Evolutionary conservation across 1,140 invertebrate species (phyloP), one percentile per base, ranked within the genome.

Genomic region (Pollicipes pollicipes): DNA sequence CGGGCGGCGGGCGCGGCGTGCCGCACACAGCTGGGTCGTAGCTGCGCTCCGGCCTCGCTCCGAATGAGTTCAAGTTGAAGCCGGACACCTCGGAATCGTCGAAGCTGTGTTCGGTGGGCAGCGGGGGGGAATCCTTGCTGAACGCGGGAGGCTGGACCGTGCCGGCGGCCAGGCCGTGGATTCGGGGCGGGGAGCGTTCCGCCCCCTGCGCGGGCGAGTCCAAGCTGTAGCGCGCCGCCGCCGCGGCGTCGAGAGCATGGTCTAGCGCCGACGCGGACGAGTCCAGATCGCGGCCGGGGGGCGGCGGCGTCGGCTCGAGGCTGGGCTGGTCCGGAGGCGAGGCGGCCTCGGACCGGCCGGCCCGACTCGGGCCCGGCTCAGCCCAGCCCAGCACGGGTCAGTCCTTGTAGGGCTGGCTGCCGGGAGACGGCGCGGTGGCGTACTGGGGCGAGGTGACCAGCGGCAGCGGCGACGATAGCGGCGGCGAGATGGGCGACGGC

Each of bases 401-500:
- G 6, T 58, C 45, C 45, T 58, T 58, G 45, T 58, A 58, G 13
- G 45, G 45, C 2, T 58, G 8, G n/a, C n/a, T n/a, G 2, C 45
- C 45, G 13, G 45, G 45, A 3, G 45, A 58, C 13, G 13, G 13
- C 13, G 45, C 45, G 21, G 45, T 21, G 45, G 45, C 24, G 45
- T 58, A 58, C 45, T 58, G 45, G 13, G 32, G 69, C 16, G 69
- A 69, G 30, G 69, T 69, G 30, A 69, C 69, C 27, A 69, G 31
- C 27, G 69, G 66, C 37, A 70, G 45, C 69, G 69, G 69, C 29
- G 37, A 45, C 24, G 70, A 71, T 21, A 58, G 27, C 35, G 32
- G 35, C 21, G 72, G 69, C 3, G 70, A 67, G 27, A 73, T 73
- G 29, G 73, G 73, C 8, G 73, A 74, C 63, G 72, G 31, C 31